These are phyloP conservation scores for Disparrhopalites patrizii DNA, from an alignment of 2,888 invertebrate species.

Conservation along the genomic window DNA sequence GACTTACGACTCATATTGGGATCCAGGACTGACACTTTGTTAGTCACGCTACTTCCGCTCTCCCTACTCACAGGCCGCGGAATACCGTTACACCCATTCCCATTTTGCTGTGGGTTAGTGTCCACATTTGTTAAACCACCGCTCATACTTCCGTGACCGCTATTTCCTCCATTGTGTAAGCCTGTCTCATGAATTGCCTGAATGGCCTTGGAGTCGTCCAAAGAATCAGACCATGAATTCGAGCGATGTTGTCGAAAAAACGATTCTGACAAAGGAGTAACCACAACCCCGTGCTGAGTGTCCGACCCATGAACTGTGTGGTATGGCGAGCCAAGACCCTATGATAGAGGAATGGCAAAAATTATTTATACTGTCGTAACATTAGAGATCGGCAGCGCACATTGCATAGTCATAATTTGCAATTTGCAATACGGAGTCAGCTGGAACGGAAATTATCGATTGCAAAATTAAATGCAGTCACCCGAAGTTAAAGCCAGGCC, in stretches of 20 bases:
- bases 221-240: slow-evolving; percentile 81
- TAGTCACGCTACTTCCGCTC: background rate
- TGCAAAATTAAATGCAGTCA: too few species aligned
- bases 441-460: too few species aligned
- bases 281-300: slow-evolving; percentile 72
- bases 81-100: background rate
- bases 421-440: too few species aligned
- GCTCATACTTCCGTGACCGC: slow-evolving; percentile 7
- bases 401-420: too few species aligned
- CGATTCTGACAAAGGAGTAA: slow-evolving; percentile 57
- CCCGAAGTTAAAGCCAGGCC: too few species aligned
- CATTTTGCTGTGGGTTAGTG: background rate
- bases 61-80: background rate
- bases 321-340: slow-evolving; percentile 80
- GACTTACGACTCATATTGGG: slow-evolving; percentile 36
- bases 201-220: slow-evolving; percentile 62
- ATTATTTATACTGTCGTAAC: too few species aligned
- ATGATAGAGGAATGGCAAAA: too few species aligned
- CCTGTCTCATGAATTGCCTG: slow-evolving; percentile 20
- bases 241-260: slow-evolving; percentile 64
- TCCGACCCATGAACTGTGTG: slow-evolving; percentile 82
- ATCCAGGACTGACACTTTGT: slow-evolving; percentile 35
- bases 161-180: background rate
- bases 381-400: too few species aligned
- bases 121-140: background rate